These are phyloP conservation scores for Corapipo altera DNA, from an alignment of 2,113 vertebrate genomes.

Conservation along the genomic window DNA sequence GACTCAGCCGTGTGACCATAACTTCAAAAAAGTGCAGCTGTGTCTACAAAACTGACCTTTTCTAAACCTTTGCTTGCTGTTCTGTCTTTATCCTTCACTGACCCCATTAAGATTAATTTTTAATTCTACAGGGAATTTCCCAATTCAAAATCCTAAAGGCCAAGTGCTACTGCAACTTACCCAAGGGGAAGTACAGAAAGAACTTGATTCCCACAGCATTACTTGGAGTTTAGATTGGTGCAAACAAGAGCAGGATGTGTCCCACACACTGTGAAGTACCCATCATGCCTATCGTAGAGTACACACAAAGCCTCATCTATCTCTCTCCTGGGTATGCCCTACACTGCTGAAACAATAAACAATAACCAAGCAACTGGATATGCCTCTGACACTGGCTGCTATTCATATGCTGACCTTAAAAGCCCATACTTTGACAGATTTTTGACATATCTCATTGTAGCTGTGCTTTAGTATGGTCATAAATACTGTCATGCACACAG, in stretches of 20 bases:
- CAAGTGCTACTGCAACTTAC: neutral
- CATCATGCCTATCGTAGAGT: neutral
- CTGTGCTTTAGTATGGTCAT: neutral
- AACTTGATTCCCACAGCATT: constrained; percentile 6
- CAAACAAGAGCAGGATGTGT: constrained; percentile 22
- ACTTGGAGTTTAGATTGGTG: neutral
- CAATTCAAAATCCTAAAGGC: constrained; percentile 26
- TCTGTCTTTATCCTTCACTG: constrained; percentile 20
- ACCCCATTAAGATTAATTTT: constrained; percentile 1
- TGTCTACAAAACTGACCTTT: constrained; percentile 39
- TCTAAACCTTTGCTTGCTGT: constrained; percentile 10
- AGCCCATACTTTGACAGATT: constrained; percentile 39
- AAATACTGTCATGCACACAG: neutral
- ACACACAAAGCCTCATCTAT: constrained; percentile 47
- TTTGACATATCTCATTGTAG: constrained; percentile 39
- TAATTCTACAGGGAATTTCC: constrained; percentile 36
- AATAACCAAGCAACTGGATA: neutral
- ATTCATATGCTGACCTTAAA: constrained; percentile 60
- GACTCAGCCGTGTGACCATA: neutral
- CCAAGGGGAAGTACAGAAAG: constrained; percentile 3
- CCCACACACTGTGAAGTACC: neutral
- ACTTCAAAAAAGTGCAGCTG: constrained; percentile 44
- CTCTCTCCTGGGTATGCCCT: neutral
- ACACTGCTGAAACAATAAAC: constrained; percentile 53
- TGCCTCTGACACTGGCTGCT: constrained; percentile 9